Percentiles rank a stretch among this genome's conserved stretches.
Conservation (phyloP, 2,113 vertebrate genomes). For the Piaya cayana region DNA sequence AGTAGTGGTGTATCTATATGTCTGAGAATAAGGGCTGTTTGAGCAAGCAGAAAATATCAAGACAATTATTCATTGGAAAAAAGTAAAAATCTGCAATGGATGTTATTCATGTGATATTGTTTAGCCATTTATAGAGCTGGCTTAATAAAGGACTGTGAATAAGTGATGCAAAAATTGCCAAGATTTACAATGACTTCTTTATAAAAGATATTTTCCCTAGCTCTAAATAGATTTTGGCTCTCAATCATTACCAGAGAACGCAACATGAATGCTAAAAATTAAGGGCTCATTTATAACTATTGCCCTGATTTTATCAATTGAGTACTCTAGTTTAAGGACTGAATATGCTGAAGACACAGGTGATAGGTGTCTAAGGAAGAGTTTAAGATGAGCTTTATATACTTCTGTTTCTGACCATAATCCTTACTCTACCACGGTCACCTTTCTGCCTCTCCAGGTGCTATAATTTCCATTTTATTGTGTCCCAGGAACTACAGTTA, state of each 20-base stretch:
- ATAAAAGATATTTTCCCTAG: constrained; percentile 40
- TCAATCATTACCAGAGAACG: constrained; percentile 21
- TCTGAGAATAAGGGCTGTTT: background rate
- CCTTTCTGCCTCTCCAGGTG: background rate
- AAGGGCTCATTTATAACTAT: background rate
- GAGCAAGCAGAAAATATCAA: constrained; percentile 2
- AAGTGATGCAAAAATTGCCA: constrained; percentile 36
- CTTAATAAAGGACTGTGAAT: constrained; percentile 37
- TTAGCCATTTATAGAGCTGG: constrained; percentile 49
- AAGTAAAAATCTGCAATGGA: background rate
- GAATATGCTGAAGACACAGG: background rate
- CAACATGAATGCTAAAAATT: constrained; percentile 37
- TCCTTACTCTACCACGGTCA: background rate
- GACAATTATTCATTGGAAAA: constrained; percentile 20
- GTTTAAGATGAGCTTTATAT: background rate
- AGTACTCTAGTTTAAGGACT: background rate
- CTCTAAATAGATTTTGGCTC: constrained; percentile 61
- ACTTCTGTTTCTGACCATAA: background rate
- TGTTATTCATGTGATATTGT: constrained; percentile 43
- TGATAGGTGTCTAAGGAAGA: background rate
- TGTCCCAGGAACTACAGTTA: background rate
- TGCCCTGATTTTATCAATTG: background rate
- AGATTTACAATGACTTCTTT: constrained; percentile 49
- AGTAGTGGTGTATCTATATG: background rate
- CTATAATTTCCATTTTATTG: constrained; percentile 5